phyloP scores from a whole-genome alignment of 2,888 invertebrate genomes.

The Xylophagus ater region DNA sequence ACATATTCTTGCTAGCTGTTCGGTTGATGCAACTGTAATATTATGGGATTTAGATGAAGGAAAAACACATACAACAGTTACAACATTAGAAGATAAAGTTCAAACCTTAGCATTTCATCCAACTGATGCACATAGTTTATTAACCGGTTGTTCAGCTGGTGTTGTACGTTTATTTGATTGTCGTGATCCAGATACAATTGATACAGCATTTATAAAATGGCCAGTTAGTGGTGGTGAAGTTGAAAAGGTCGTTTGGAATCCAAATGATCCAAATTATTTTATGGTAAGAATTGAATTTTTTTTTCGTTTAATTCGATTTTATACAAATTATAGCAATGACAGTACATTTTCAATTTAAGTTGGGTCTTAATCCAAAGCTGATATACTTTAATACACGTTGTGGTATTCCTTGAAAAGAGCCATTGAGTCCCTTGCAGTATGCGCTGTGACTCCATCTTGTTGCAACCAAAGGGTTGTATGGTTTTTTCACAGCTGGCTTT shows the following conservation, averaged over 20 bases:
- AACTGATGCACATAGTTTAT: conserved; percentile 65
- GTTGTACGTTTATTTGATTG: conserved; percentile 72
- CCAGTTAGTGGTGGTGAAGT: conserved; percentile 59
- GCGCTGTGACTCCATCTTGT: too few relatives aligned
- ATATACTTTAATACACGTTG: too few relatives aligned
- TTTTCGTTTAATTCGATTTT: too few relatives aligned
- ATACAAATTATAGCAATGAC: too few relatives aligned
- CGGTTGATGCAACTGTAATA: conserved; percentile 76
- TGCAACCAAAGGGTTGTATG: too few relatives aligned
- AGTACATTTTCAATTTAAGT: too few relatives aligned
- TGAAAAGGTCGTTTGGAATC: conserved; percentile 79
- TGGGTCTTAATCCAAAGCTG: too few relatives aligned
- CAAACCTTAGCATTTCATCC: conserved; percentile 78
- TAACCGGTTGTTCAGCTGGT: conserved; percentile 78
- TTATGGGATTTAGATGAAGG: conserved; percentile 88
- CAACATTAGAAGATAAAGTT: conserved; percentile 69
- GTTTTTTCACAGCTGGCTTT: too few relatives aligned
- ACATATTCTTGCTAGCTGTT: conserved; percentile 85
- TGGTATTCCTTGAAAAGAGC: too few relatives aligned
- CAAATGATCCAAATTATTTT: conserved; percentile 64
- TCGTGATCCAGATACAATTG: conserved; percentile 53
- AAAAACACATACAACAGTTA: conserved; percentile 60
- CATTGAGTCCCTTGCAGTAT: too few relatives aligned
- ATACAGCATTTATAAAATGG: conserved; percentile 48
- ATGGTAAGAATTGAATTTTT: conserved; percentile 36